Evolutionary conservation across 2,888 invertebrate species (phyloP), one percentile per base, ranked within the genome.

Genomic region (Trisateles emortualis): DNA sequence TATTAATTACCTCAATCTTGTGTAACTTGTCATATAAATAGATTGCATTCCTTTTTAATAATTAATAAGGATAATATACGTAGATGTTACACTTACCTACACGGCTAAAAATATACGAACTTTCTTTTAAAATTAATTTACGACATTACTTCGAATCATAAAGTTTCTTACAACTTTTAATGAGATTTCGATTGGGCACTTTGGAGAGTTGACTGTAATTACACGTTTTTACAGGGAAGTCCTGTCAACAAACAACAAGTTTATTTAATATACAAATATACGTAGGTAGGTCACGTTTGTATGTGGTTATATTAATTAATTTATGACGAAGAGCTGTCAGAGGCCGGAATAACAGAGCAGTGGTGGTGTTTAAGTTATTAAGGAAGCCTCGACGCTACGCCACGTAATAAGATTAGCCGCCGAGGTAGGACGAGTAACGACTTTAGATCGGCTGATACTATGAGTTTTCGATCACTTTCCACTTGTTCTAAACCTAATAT

Each of bases 381-480:
- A 79, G 84, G 90, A 90, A 90, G 87, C 88, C 89, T 82, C 81
- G 78, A 67, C 77, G 81, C 75, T 84, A 76, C 84, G 74, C 67
- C 71, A 67, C 74, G 66, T 90, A 90, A 91, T 86, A 75, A 86
- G 89, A 90, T 91, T 90, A 90, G 69, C 76, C 73, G 72, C 65
- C 72, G 48, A 44, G 76, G 64, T 68, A 76, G 71, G 65, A 73
- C 62, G 59, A 63, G n/a, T n/a, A 67, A 60, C 68, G 60, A 59
- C 46, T 50, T 59, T 58, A 45, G 39, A 59, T 43, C 40, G 45
- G 54, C 59, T 50, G 42, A 36, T 59, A 55, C 46, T 67, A 67
- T 19, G 41, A 51, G 64, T 61, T 60, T 60, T 47, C 55, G 52
- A 59, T 66, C 48, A 49, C 36, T 44, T n/a, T n/a, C n/a, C n/a